Evolutionary conservation across 2,888 invertebrate genomes (phyloP), one percentile per base, ranked within the genome.

Genomic region (Steinernema hermaphroditum): DNA sequence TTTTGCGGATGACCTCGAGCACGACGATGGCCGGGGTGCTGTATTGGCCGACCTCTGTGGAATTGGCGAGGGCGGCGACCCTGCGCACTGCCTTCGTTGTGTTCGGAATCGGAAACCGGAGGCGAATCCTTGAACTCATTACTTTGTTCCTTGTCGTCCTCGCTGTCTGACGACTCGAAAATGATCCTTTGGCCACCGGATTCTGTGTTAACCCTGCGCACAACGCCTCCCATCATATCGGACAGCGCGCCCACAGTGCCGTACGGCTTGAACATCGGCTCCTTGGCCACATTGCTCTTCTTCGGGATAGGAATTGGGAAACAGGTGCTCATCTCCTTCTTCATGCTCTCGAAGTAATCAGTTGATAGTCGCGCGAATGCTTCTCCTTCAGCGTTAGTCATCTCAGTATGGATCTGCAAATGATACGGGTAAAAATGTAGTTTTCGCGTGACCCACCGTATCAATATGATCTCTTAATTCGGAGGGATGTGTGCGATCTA

Each of bases 41-140:
- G n/a, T n/a, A n/a, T n/a, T n/a, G n/a, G n/a, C n/a, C n/a, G n/a
- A n/a, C n/a, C n/a, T n/a, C n/a, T n/a, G n/a, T n/a, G n/a, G n/a
- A n/a, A n/a, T n/a, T n/a, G n/a, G n/a, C n/a, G n/a, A n/a, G n/a
- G n/a, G n/a, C n/a, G n/a, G n/a, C n/a, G n/a, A n/a, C n/a, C 12
- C 12, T 37, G 37, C 37, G 37, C 6, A 37, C 6, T 37, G 37
- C 12, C 6, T 8, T 37, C 37, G n/a, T n/a, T n/a, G n/a, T n/a
- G n/a, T n/a, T n/a, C n/a, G n/a, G n/a, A n/a, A 2, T 50, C 50
- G 2, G 50, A 50, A 12, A 12, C 9, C 19, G 50, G 22, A 19
- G 50, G 50, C 19, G 50, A 19, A 12, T 50, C 24, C 50, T 50
- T 50, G 50, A 50, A 50, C 50, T 50, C 50, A 19, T n/a, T 22